These are phyloP conservation scores for Urocolius indicus DNA, from an alignment of 2,113 vertebrate genomes.

Conservation along the genomic window DNA sequence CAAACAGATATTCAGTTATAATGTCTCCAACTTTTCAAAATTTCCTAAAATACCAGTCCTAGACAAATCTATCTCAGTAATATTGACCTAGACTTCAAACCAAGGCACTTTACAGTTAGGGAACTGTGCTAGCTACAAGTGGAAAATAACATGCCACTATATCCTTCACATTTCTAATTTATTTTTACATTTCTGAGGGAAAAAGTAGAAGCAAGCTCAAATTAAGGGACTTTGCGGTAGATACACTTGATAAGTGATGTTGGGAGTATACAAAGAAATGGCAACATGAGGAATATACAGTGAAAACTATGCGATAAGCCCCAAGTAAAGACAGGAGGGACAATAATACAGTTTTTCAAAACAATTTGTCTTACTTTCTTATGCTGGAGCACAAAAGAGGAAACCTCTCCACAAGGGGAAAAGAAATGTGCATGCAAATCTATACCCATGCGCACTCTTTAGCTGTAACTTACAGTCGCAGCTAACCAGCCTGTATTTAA, in stretches of 20 bases:
- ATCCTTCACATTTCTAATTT: background rate
- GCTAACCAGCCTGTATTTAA: background rate
- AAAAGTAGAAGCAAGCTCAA: background rate
- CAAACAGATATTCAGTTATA: background rate
- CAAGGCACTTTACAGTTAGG: background rate
- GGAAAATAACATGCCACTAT: background rate
- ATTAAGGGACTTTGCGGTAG: background rate
- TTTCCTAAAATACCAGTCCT: background rate
- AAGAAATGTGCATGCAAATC: background rate
- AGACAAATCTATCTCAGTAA: background rate
- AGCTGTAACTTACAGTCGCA: background rate
- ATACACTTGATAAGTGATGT: background rate
- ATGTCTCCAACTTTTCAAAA: background rate
- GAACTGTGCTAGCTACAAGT: background rate
- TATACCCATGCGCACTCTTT: background rate
- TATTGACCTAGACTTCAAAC: background rate
- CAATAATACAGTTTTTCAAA: background rate
- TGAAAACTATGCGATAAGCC: background rate
- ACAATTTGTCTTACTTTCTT: background rate
- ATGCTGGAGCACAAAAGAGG: background rate
- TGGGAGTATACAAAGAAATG: accelerated
- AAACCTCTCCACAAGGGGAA: background rate
- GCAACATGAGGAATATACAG: background rate
- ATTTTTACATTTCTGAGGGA: background rate
- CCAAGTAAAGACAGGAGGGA: background rate